Evolutionary conservation across 2,888 invertebrate genomes (phyloP), one percentile per base, ranked within the genome.

Genomic region (Meta bourneti): DNA sequence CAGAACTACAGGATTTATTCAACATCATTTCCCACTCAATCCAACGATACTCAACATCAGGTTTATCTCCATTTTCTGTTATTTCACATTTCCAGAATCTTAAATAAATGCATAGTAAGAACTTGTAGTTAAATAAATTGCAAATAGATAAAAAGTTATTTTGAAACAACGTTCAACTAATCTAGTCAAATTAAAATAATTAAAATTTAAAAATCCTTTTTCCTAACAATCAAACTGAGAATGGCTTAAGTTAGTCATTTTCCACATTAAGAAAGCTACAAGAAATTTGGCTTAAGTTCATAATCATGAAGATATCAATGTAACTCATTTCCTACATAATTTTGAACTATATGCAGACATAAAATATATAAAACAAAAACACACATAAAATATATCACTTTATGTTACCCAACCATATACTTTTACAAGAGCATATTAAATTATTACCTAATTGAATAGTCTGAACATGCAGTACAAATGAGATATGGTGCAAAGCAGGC

Each of bases 401-500:
- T 34, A 34, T 34, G 34, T 34, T 34, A 34, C 4, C 34, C 1
- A 34, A 34, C 34, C 1, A 34, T 34, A 34, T 2, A 34, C 34
- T 34, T 34, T n/a, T 34, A 4, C 34, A 34, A 34, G 34, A 34
- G 34, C 34, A 34, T 34, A 34, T n/a, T 34, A 70, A 11, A 61
- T 79, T 19, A 34, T 34, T 95, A 96, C 95, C 96, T 96, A 70
- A 98, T 96, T 0, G 97, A 97, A 93, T 98, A 98, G 94, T 99
- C 99, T 13, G 98, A 97, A 94, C 99, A 99, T 0, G 99, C 98
- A 0, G 99, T 99, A 0, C 98, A 97, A 92, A 99, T 96, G 92
- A 98, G 98, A 95, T 99, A 99, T 0, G 99, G 99, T 0, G 99
- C 98, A 94, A 98, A 97, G 95, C 99, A 99, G n/a, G 99, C 99